These are phyloP conservation scores for Argyrosomus regius DNA, from an alignment of 2,797 vertebrate species.

Conservation along the genomic window DNA sequence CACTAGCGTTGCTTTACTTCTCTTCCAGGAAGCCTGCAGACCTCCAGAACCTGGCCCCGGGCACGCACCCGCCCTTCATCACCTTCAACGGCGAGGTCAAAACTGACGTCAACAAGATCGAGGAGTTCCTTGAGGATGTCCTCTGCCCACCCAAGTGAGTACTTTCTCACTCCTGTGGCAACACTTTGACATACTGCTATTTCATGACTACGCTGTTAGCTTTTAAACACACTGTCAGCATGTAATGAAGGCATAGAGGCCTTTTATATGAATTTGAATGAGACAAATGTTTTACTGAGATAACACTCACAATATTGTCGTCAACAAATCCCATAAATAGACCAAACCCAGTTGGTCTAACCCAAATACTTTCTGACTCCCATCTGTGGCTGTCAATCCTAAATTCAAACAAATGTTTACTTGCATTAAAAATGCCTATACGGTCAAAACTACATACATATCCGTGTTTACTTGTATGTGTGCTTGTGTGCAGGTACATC, in stretches of 20 bases:
- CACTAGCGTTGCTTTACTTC: not conserved
- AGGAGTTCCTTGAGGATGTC: slow-evolving; percentile 98
- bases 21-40: slow-evolving; percentile 94
- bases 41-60: slow-evolving; percentile 97
- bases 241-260: not conserved
- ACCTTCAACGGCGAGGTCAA: slow-evolving; percentile 98
- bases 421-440: not conserved
- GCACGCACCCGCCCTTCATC: slow-evolving; percentile 98
- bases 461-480: slow-evolving; percentile 27
- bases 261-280: not conserved
- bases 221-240: not conserved
- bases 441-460: not conserved
- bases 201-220: not conserved
- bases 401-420: too few species aligned
- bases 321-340: not conserved
- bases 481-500: slow-evolving; percentile 86
- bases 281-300: not conserved
- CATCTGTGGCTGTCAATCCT: too few species aligned
- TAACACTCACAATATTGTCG: not conserved
- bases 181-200: not conserved
- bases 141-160: slow-evolving; percentile 97
- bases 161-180: slow-evolving; percentile 18
- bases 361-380: too few species aligned
- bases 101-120: slow-evolving; percentile 99
- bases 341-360: not conserved